Conservation (phyloP, 2,113 vertebrate species). For the Halcyon malimbica region DNA sequence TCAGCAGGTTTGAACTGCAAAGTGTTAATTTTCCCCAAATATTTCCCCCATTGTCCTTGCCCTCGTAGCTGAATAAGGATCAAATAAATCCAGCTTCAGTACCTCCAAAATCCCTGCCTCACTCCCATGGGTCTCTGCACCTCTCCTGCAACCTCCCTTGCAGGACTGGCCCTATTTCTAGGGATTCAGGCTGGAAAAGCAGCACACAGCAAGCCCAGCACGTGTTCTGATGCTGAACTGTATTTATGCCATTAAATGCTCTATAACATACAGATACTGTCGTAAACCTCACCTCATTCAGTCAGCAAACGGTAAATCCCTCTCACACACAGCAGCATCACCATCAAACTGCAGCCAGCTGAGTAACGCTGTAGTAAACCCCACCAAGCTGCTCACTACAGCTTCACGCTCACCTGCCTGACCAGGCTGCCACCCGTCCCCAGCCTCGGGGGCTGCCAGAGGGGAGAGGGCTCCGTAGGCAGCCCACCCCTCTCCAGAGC, state of each 20-base stretch:
- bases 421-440: not conserved
- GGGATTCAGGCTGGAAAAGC: not conserved
- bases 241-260: not conserved
- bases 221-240: not conserved
- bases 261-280: not conserved
- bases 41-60: not conserved
- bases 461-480: not conserved
- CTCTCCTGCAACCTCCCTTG: not conserved
- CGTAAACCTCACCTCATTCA: constrained; percentile 16
- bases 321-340: not conserved
- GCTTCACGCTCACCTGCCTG: rapidly evolving
- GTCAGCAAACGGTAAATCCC: constrained; percentile 39
- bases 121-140: not conserved
- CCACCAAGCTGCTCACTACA: not conserved
- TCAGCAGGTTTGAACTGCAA: not conserved
- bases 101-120: too few relatives aligned
- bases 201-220: not conserved
- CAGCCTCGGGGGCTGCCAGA: not conserved
- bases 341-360: not conserved
- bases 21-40: rapidly evolving
- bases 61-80: not conserved
- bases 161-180: not conserved
- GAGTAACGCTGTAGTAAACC: not conserved
- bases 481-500: not conserved
- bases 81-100: rapidly evolving